A percentile compares a stretch with the other conserved stretches of the same genome.
Conservation (phyloP, 2,888 invertebrate genomes). For the Hydroisotoma schaefferi region DNA sequence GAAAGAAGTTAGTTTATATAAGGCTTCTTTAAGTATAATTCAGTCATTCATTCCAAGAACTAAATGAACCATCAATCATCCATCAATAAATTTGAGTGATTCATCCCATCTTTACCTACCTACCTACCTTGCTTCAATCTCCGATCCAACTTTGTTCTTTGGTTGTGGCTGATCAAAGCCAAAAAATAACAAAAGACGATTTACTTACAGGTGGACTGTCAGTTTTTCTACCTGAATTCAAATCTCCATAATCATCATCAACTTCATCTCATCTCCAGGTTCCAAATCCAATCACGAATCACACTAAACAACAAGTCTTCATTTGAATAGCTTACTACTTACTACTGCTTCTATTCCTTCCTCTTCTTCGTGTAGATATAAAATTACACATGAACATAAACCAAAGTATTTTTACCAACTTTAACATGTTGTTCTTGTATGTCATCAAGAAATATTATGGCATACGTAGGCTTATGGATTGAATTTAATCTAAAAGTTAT, state of each 20-base stretch:
- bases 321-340: too few species aligned
- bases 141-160: too few species aligned
- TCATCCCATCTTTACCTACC: background rate
- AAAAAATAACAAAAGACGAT: conserved; percentile 3
- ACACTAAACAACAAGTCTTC: too few species aligned
- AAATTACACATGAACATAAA: too few species aligned
- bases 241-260: background rate
- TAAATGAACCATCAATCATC: conserved; percentile 21
- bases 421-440: too few species aligned
- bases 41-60: conserved; percentile 12
- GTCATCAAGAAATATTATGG: too few species aligned
- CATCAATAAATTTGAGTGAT: conserved; percentile 15
- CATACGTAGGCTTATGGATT: too few species aligned
- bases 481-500: too few species aligned
- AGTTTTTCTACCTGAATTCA: conserved; percentile 6
- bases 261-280: background rate
- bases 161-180: too few species aligned
- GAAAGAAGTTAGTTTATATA: background rate
- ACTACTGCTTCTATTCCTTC: background rate
- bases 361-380: background rate
- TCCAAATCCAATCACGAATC: background rate
- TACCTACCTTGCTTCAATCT: background rate
- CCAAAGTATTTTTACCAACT: background rate
- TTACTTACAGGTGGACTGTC: conserved; percentile 6
- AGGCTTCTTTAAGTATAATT: background rate